These are phyloP conservation scores for Cyphomyrus plagiostoma DNA, from an alignment of 2,113 vertebrate species.

Conservation along the genomic window DNA sequence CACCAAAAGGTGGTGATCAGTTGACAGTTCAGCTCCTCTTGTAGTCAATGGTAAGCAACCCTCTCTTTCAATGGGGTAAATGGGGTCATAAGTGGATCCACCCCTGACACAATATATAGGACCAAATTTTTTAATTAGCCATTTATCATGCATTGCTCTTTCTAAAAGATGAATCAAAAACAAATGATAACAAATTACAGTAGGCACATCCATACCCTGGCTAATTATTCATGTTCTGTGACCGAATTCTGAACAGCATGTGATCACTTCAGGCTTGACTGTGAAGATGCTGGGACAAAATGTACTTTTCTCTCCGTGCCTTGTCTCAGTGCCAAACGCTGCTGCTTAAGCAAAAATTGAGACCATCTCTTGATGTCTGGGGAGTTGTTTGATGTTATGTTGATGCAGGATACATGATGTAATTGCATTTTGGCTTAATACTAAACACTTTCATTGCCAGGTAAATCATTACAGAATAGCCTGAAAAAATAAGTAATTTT, in stretches of 20 bases:
- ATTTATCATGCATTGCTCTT: neutral
- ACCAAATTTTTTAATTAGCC: neutral
- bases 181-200: neutral
- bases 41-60: too few species aligned
- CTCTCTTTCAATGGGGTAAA: too few species aligned
- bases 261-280: neutral
- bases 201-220: neutral
- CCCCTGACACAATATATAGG: neutral
- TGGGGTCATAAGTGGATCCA: neutral
- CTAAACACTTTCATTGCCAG: neutral
- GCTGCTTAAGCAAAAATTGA: neutral
- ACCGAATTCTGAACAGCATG: neutral
- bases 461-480: neutral
- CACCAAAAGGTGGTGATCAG: too few species aligned
- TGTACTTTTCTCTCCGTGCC: neutral
- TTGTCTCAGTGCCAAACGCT: neutral
- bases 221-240: neutral
- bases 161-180: neutral
- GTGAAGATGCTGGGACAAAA: neutral
- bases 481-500: neutral
- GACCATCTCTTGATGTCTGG: neutral
- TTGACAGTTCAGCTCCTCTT: too few species aligned
- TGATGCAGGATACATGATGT: neutral
- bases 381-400: neutral
- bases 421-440: neutral